A percentile compares a stretch with the other conserved stretches of the same genome.
Evolutionary conservation across 1,140 invertebrate genomes (phyloP).

Genomic region (Copidosoma floridanum): DNA sequence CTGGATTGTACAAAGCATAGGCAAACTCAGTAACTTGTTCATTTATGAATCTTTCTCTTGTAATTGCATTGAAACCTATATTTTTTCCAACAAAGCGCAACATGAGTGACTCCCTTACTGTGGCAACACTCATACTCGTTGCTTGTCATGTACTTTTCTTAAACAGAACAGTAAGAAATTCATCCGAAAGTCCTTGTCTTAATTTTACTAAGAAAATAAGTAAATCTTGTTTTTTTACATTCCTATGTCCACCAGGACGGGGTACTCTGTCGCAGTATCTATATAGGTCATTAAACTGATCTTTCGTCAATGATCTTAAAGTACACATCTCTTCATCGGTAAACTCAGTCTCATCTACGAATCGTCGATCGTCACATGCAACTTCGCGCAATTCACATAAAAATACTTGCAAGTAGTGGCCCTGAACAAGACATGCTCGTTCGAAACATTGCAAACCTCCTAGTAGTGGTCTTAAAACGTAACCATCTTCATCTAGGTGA

Average conservation of each 20-base stretch:
- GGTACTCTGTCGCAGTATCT: constrained; percentile 13
- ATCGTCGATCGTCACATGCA: neutral
- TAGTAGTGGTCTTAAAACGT: neutral
- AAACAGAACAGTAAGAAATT: constrained; percentile 23
- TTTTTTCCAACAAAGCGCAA: constrained; percentile 6
- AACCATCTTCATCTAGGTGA: constrained; percentile 18
- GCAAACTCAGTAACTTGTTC: neutral
- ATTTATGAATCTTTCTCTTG: neutral
- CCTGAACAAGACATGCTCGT: constrained; percentile 11
- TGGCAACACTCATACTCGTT: constrained; percentile 5
- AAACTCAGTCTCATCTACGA: constrained; percentile 12
- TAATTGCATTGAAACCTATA: neutral
- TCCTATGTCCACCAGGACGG: neutral
- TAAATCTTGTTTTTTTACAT: constrained; percentile 16
- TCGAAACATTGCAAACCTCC: neutral
- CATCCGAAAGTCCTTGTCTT: constrained; percentile 23
- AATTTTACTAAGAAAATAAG: constrained; percentile 26
- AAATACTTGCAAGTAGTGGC: constrained; percentile 17
- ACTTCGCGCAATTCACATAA: constrained; percentile 10
- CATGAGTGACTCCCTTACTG: constrained; percentile 18
- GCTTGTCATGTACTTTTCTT: constrained; percentile 10
- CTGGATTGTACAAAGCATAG: neutral
- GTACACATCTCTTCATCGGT: constrained; percentile 11
- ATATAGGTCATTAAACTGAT: constrained; percentile 10
- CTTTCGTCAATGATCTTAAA: neutral